Base-by-base conservation (phyloP, 2,888 invertebrate genomes). In the Ophonus ardosiacus region DNA sequence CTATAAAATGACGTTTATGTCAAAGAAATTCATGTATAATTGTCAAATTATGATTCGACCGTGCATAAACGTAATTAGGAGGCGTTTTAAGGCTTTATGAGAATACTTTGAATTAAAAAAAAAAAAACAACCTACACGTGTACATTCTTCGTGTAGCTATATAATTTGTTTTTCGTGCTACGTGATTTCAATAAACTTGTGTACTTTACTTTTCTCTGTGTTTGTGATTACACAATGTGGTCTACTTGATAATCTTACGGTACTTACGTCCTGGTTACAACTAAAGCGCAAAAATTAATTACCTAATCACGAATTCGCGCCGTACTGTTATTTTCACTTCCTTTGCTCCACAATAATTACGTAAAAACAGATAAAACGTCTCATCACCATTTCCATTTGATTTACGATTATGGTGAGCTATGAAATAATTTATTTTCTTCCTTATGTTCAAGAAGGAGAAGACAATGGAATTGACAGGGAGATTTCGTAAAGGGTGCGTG, bases 161-260 rank as follows among this genome's bases (percentile, higher is more conserved):
- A n/a, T n/a, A 31, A 31, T 31, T 31, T 31, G 31, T 31, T 31
- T 31, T 31, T 31, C 31, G 8, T 51, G 43, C 13, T 51, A 51
- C 8, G 43, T 51, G 43, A 51, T 51, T 31, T 31, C 31, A 31
- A 31, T 31, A 31, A 31, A 31, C 31, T 31, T 31, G 31, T 5
- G 31, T 31, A 31, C 31, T 31, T 31, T 31, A 31, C 31, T 31
- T 31, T 31, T 31, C 31, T 31, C 31, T 4, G 31, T 13, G 43
- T 51, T 63, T 63, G 13, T 13, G 18, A 63, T 63, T 63, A 21
- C 63, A 63, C 63, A 63, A 63, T 24, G 21, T 63, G 21, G 63
- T 24, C 63, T 63, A 63, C 10, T 63, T 63, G 63, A 63, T 63
- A 24, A 63, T 63, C 63, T 63, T 63, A 63, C 63, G 63, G 63